Evolutionary conservation across 2,797 vertebrate genomes (phyloP), one percentile per base, ranked within the genome.

Genomic region (Onychomys arenicola): DNA sequence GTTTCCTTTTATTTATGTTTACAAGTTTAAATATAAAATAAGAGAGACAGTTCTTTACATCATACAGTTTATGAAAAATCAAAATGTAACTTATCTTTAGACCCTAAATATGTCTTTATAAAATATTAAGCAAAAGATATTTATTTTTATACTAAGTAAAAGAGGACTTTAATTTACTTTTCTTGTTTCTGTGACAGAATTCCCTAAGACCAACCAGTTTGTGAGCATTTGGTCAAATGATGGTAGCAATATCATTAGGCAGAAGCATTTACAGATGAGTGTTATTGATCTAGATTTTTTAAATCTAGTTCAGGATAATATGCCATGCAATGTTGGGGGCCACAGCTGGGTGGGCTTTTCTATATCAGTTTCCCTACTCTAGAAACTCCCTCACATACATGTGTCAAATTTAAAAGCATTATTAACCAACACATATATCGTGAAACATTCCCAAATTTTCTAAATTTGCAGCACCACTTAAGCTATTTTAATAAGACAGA

Each of bases 21-120:
- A 52, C 32, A 83, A 19, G 25, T 87, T 90, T 75, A 67, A 43
- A 25, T 71, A 55, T 69, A 61, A 77, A 85, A 93, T 67, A 76
- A 61, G 37, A 49, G 2, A 40, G 8, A 4, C 21, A n/a, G 34
- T 65, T 89, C n/a, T 73, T 83, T 78, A 61, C 5, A 57, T 81
- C 3, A 55, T 75, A n/a, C 12, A 82, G 25, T 55, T 90, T 75
- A 82, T 94, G 27, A 19, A 93, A 90, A 84, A 69, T 67, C 7
- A 93, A 92, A 75, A 46, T 27, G 46, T 29, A 67, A 34, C 77
- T 73, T 93, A 57, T 86, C 69, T 87, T 93, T 49, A 81, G 92
- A 63, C 32, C 55, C 16, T 49, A 63, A 86, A 73, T 2, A 29
- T 10, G 8, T 91, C 23, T 25, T 37, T 46, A 61, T 69, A 82